Evolutionary conservation across 2,797 vertebrate genomes (phyloP), one percentile per base, ranked within the genome.

Genomic region (Sphaeramia orbicularis): DNA sequence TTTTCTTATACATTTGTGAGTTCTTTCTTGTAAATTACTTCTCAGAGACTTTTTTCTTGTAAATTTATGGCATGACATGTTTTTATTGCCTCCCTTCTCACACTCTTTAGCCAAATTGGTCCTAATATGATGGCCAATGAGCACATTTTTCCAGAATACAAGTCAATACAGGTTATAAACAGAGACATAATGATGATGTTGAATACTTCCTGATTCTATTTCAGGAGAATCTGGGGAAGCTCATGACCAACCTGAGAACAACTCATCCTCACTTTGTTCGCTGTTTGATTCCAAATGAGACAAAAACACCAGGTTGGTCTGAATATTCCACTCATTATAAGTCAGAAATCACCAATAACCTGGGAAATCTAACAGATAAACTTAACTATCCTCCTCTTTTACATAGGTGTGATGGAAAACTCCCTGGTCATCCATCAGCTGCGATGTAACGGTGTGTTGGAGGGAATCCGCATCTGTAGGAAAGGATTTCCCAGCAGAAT

Each of bases 241-340:
- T 95, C 66, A 95, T 96, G 95, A 79, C 90, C 2, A 96, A 95
- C 57, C 10, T 96, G 71, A 91, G 84, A 54, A 95, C 91, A 52
- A 95, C 95, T 1, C 94, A 96, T 24, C 94, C 95, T 40, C 94
- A 96, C 71, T 96, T 96, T 90, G 95, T 95, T 7, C 92, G 95
- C 0, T 95, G 95, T 35, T 63, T 96, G 82, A 95, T 96, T 10
- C 94, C 94, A 49, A 95, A 96, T 81, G 95, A 96, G 85, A 94
- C 91, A 0, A 96, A 96, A 87, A 96, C 94, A 24, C 95, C 95
- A 62, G 95, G 95, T 96, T 89, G 92, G 91, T 94, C 42, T 18
- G 16, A 0, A 40, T 8, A 2, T 15, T 13, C 11, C 2, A 11
- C 14, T 10, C 4, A 14, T 2, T 47, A 9, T 19, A 18, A 13